Percentiles rank a stretch among this genome's conserved stretches.
These are phyloP conservation scores for Aporophyla lueneburgensis DNA, from an alignment of 2,888 invertebrate species.

Conservation along the genomic window DNA sequence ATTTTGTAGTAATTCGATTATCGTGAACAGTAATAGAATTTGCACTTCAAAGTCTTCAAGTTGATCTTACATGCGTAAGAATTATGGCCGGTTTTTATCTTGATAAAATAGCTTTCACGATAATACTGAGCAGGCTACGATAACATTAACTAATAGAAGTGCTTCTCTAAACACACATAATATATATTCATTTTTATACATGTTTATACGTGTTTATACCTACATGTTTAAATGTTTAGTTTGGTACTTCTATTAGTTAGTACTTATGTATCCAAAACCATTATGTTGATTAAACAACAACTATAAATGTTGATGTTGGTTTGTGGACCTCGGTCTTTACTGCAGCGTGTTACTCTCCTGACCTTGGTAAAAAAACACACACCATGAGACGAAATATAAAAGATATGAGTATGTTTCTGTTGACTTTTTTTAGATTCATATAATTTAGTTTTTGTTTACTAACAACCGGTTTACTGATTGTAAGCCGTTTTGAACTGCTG, in stretches of 20 bases:
- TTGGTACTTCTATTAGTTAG: too few relatives aligned
- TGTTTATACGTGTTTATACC: too few relatives aligned
- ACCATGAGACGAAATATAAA: background rate
- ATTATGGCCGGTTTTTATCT: background rate
- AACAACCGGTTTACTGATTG: background rate
- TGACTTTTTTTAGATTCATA: background rate
- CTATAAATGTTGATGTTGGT: background rate
- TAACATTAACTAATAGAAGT: background rate
- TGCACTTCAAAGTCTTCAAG: background rate
- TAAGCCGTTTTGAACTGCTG: background rate
- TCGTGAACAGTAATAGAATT: background rate
- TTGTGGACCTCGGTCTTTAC: slow-evolving; percentile 23
- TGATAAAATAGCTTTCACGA: background rate
- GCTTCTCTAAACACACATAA: too few relatives aligned
- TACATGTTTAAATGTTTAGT: too few relatives aligned
- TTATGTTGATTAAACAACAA: background rate
- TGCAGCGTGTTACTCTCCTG: background rate
- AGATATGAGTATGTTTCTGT: background rate
- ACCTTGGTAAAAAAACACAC: slow-evolving; percentile 19
- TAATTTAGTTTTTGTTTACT: background rate
- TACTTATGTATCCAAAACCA: too few relatives aligned
- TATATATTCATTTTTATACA: too few relatives aligned
- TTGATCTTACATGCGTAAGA: background rate
- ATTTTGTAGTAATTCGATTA: background rate
- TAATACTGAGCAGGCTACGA: background rate